These are phyloP conservation scores for Spodoptera littoralis DNA, from an alignment of 2,888 invertebrate species.

Conservation along the genomic window DNA sequence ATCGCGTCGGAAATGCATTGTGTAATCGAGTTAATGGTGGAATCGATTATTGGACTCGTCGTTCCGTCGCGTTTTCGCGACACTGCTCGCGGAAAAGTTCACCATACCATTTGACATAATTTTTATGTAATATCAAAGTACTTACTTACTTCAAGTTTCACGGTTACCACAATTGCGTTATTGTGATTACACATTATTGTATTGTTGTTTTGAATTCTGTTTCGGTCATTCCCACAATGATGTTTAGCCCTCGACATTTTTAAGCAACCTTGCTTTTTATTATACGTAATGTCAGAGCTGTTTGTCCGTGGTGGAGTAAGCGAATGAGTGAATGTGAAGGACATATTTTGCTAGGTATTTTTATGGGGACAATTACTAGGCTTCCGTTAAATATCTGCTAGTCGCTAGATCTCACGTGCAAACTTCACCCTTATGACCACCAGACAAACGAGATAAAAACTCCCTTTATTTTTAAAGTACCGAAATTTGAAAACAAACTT, in stretches of 20 bases:
- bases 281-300: not conserved
- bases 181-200: slow-evolving; percentile 14
- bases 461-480: too few relatives aligned
- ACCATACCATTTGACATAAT: slow-evolving; percentile 41
- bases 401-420: too few relatives aligned
- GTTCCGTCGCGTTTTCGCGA: slow-evolving; percentile 61
- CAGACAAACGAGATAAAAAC: too few relatives aligned
- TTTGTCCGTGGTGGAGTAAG: too few relatives aligned
- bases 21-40: slow-evolving; percentile 66
- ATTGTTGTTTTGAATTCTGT: slow-evolving; percentile 15
- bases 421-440: too few relatives aligned
- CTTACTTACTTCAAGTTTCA: slow-evolving; percentile 30
- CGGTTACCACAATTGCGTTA: slow-evolving; percentile 29
- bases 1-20: slow-evolving; percentile 67
- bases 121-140: slow-evolving; percentile 35
- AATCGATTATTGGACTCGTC: slow-evolving; percentile 64
- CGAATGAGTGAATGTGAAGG: too few relatives aligned
- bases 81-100: slow-evolving; percentile 57
- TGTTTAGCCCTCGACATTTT: not conserved
- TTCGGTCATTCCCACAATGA: slow-evolving; percentile 7
- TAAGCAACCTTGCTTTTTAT: not conserved
- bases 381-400: too few relatives aligned
- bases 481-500: not conserved
- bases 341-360: too few relatives aligned
- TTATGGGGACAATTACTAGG: too few relatives aligned